Evolutionary conservation across 2,113 vertebrate genomes (phyloP).

Genomic region (Pithys albifrons): DNA sequence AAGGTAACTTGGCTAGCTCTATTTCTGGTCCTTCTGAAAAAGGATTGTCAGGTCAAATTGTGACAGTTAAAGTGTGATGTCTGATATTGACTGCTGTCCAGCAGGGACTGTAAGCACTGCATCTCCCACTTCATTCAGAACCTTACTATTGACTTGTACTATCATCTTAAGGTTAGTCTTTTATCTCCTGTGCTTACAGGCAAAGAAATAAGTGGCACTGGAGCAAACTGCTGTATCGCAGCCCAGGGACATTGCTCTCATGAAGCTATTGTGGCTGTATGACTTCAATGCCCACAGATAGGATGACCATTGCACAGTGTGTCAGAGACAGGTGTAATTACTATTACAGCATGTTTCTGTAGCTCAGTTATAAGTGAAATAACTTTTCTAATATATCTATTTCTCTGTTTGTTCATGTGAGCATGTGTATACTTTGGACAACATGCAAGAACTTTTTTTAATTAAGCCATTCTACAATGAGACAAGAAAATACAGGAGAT

Average conservation of each 20-base stretch:
- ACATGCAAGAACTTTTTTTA: background rate
- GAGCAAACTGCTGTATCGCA: background rate
- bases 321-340: background rate
- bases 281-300: background rate
- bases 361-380: background rate
- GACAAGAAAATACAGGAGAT: background rate
- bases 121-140: constrained; percentile 31
- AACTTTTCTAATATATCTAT: background rate
- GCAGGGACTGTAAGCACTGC: background rate
- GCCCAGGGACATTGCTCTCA: background rate
- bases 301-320: background rate
- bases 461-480: background rate
- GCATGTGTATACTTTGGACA: background rate
- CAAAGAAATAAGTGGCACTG: constrained; percentile 19
- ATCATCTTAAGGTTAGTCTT: background rate
- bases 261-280: background rate
- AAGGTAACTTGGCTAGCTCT: constrained; percentile 37
- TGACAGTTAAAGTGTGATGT: constrained; percentile 55
- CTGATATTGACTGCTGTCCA: constrained; percentile 31
- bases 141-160: background rate
- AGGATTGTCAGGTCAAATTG: constrained; percentile 58
- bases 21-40: constrained; percentile 57
- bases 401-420: background rate
- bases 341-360: background rate
- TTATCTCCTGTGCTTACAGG: constrained; percentile 27